A percentile compares a stretch with the other conserved stretches of the same genome.
phyloP scores from a whole-genome alignment of 1,140 invertebrate species.

The Solen grandis region DNA sequence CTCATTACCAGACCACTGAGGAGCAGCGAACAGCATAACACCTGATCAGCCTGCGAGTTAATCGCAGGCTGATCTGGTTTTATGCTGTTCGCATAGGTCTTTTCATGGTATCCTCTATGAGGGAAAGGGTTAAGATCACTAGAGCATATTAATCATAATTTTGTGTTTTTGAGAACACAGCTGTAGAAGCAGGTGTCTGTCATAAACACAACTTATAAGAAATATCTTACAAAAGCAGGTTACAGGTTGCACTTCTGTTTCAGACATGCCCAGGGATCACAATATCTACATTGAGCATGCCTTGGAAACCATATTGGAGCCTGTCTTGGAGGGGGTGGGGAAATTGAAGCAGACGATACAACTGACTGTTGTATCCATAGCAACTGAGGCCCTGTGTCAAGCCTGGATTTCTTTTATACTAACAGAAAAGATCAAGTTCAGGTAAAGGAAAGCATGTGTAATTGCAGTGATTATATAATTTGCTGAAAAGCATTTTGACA shows the following conservation, averaged over 20 bases:
- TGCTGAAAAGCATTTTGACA: neutral
- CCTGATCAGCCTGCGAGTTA: too few relatives aligned
- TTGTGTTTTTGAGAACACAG: too few relatives aligned
- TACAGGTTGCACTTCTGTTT: conserved; percentile 34
- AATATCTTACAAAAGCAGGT: too few relatives aligned
- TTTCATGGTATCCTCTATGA: too few relatives aligned
- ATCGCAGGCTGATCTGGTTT: too few relatives aligned
- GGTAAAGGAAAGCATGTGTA: conserved; percentile 62
- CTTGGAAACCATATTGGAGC: conserved; percentile 73
- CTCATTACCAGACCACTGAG: too few relatives aligned
- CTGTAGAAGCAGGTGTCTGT: too few relatives aligned
- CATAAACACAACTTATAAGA: too few relatives aligned
- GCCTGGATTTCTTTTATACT: conserved; percentile 76
- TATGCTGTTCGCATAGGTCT: too few relatives aligned
- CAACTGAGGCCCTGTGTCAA: conserved; percentile 72
- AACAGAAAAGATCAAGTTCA: conserved; percentile 78
- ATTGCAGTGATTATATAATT: neutral
- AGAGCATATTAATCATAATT: too few relatives aligned
- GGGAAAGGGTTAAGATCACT: too few relatives aligned
- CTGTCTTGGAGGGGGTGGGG: conserved; percentile 73
- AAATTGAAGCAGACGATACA: conserved; percentile 74
- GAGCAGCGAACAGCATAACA: too few relatives aligned
- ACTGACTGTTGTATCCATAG: conserved; percentile 73
- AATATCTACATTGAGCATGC: conserved; percentile 74
- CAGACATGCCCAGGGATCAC: conserved; percentile 69